These are phyloP conservation scores for Tipula unca DNA, from an alignment of 2,888 invertebrate species.

Conservation along the genomic window DNA sequence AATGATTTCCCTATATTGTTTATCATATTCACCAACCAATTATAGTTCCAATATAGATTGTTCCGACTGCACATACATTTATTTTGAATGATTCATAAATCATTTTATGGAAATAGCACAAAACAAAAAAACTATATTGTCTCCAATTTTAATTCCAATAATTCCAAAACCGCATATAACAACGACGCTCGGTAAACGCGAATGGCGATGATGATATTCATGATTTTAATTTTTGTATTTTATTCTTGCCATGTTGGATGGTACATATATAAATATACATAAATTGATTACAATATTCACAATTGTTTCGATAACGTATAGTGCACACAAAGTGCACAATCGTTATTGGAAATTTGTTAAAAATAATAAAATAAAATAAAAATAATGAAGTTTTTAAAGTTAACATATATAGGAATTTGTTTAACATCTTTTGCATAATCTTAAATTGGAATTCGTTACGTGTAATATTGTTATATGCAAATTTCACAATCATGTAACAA, in stretches of 20 bases:
- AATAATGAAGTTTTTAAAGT: conserved; percentile 4
- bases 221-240: neutral
- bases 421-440: conserved; percentile 3
- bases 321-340: neutral
- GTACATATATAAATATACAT: too few relatives aligned
- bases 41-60: too few relatives aligned
- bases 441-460: neutral
- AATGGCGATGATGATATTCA: conserved; percentile 14
- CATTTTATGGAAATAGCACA: too few relatives aligned
- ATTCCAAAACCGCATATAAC: neutral
- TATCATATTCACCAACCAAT: too few relatives aligned
- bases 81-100: too few relatives aligned
- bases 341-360: conserved; percentile 1
- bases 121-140: neutral
- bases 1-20: too few relatives aligned
- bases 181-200: neutral
- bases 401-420: neutral
- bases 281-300: conserved; percentile 2
- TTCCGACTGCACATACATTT: too few relatives aligned
- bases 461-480: conserved; percentile 8
- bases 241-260: neutral
- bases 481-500: neutral
- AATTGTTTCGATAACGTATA: neutral
- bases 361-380: neutral
- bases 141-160: neutral